Evolutionary conservation across 1,140 invertebrate genomes (phyloP), one percentile per base, ranked within the genome.

Genomic region (Delia radicum): DNA sequence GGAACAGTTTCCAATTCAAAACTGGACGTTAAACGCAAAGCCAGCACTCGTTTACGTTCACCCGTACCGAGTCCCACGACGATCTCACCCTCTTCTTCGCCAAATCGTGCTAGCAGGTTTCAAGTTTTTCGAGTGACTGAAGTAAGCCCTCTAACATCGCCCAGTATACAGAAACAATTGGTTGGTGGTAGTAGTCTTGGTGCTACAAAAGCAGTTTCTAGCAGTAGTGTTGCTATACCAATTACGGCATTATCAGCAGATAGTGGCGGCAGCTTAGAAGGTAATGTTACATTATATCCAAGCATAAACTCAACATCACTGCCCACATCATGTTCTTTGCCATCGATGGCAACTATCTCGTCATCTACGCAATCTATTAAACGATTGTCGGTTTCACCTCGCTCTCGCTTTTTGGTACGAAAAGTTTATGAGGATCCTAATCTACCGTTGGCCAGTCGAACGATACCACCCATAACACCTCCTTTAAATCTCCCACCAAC

Each of bases 61-160:
- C 92, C 92, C 61, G 90, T 90, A 69, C 91, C 92, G 27, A 91
- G 90, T 79, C 92, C 91, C 73, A 92, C 91, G 65, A 89, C 90
- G 76, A 89, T 91, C 71, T 91, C 91, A 42, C 92, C 92, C 26
- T 89, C 91, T 76, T 90, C 91, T 75, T 92, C 90, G 83, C 92
- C 92, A 26, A 91, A 90, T 62, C 87, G 89, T 74, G 7, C 65
- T 24, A 88, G 87, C 79, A 87, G 90, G 26, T 91, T 91, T 79
- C 87, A 90, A 74, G 90, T 91, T 2, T 90, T 88, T 24, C 86
- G 89, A 21, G 90, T 91, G 7, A 80, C 86, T 26, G 89, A 90
- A 76, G 72, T 63, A 31, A 85, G 83, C 75, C 81, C 83, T 2
- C 24, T 83, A 62, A 84, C 81, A 31, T 84, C 82, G 37, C 82